phyloP scores from a whole-genome alignment of 2,797 vertebrate species.

The Eulemur mongoz region DNA sequence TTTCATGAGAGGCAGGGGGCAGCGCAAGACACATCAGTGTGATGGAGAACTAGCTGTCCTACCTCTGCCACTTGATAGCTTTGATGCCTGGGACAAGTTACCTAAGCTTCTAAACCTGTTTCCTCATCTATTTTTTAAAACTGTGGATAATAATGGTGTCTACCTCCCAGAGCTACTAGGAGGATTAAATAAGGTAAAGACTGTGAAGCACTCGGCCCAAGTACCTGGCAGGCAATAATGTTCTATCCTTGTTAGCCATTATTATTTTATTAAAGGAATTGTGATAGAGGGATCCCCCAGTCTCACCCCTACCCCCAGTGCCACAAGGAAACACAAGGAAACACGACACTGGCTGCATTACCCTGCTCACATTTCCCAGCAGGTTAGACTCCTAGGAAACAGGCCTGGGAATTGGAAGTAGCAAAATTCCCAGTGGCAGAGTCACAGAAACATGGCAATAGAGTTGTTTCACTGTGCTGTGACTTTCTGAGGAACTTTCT shows the following conservation, averaged over 20 bases:
- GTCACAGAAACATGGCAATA: neutral
- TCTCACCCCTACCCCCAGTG: neutral
- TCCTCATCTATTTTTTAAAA: neutral
- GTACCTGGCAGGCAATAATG: neutral
- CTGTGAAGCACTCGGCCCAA: neutral
- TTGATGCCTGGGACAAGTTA: neutral
- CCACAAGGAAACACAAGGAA: neutral
- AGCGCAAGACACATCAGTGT: neutral
- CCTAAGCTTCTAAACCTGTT: neutral
- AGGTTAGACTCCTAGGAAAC: neutral
- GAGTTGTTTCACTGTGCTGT: neutral
- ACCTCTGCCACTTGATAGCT: neutral
- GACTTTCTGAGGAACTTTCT: neutral
- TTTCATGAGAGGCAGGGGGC: neutral
- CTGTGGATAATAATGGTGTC: neutral
- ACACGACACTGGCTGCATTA: neutral
- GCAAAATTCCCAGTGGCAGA: neutral
- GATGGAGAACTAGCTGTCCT: neutral
- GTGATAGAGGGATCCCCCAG: neutral
- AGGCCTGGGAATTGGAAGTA: neutral
- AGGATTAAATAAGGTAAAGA: neutral
- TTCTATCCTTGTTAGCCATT: neutral
- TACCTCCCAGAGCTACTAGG: neutral
- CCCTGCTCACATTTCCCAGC: neutral
- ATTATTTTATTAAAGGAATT: slow-evolving; percentile 39